A percentile compares a stretch with the other conserved stretches of the same genome.
Evolutionary conservation across 2,888 invertebrate species (phyloP).

Genomic region (Macrosoma leucophasiata): DNA sequence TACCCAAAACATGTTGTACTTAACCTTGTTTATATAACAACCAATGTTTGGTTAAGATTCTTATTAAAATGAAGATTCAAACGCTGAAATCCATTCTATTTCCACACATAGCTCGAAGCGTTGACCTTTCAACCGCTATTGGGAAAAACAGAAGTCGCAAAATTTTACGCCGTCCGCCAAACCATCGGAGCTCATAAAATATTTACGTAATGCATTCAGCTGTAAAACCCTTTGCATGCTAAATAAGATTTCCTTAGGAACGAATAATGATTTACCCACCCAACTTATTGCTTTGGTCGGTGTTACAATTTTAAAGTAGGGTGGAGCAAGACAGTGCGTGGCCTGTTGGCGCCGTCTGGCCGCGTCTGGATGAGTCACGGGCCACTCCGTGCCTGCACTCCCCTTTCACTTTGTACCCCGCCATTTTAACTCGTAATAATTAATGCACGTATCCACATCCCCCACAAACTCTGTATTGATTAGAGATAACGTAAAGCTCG

Average conservation of each 20-base stretch:
- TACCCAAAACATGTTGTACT: too few relatives aligned
- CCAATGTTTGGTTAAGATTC: too few relatives aligned
- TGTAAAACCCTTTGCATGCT: conserved; percentile 44
- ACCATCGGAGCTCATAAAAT: conserved; percentile 33
- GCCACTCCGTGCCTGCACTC: conserved; percentile 51
- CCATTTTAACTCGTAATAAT: conserved; percentile 59
- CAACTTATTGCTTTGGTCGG: conserved; percentile 27
- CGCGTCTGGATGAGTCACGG: conserved; percentile 60
- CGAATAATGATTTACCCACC: conserved; percentile 39
- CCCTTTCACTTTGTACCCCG: conserved; percentile 50
- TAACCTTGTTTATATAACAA: too few relatives aligned
- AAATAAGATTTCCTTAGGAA: conserved; percentile 37
- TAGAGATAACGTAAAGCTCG: neutral
- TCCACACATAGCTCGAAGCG: conserved; percentile 7
- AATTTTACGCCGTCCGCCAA: conserved; percentile 20
- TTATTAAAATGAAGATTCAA: too few relatives aligned
- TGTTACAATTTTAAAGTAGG: conserved; percentile 36
- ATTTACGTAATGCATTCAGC: conserved; percentile 34
- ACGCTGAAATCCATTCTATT: too few relatives aligned
- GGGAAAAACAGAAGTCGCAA: conserved; percentile 22
- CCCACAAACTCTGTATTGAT: conserved; percentile 12
- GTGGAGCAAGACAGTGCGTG: conserved; percentile 51
- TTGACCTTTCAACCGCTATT: conserved; percentile 15
- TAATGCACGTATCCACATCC: conserved; percentile 35
- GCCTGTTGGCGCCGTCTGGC: conserved; percentile 61